Evolutionary conservation across 2,888 invertebrate genomes (phyloP), one percentile per base, ranked within the genome.

Genomic region (Andrena flavipes): DNA sequence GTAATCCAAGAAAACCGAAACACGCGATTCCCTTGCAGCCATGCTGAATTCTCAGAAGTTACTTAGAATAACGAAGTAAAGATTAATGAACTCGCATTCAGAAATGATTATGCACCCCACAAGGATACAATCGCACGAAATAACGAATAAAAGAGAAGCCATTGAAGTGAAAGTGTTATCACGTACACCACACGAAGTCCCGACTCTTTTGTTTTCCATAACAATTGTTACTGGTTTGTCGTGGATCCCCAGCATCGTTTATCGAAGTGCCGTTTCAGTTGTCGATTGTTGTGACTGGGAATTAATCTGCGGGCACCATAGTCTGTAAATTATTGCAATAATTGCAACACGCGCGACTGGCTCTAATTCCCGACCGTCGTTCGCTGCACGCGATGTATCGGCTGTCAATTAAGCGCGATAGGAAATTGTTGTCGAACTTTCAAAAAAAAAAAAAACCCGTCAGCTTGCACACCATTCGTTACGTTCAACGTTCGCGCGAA

Each of bases 351-450:
- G 72, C 77, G 56, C 73, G 76, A 79, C 23, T 35, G 60, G 26
- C 35, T 51, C n/a, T 29, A 60, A 54, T 68, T 68, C 56, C 73
- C 56, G 51, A 59, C 67, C 42, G 74, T 65, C 64, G 79, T 80
- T 75, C 56, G 76, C 72, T 62, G 76, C 54, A 70, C 65, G 60
- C 73, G 64, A 68, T 30, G 62, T 83, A 88, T 85, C 82, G 80
- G 73, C 79, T 83, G 85, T 74, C 86, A 88, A 89, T 89, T 89
- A 88, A 87, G 78, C 65, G 26, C 64, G 80, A 88, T 84, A 80
- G 76, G 63, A 76, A 85, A 90, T 87, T 86, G 80, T 85, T 80
- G 67, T 54, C 54, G 59, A 70, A 13, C 60, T 73, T 78, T 76
- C 42, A 68, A 5, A 51, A 26, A 26, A 26, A 26, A 26, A 26